Conservation (phyloP, 2,113 vertebrate species). For the Cercopithecus mona region DNA sequence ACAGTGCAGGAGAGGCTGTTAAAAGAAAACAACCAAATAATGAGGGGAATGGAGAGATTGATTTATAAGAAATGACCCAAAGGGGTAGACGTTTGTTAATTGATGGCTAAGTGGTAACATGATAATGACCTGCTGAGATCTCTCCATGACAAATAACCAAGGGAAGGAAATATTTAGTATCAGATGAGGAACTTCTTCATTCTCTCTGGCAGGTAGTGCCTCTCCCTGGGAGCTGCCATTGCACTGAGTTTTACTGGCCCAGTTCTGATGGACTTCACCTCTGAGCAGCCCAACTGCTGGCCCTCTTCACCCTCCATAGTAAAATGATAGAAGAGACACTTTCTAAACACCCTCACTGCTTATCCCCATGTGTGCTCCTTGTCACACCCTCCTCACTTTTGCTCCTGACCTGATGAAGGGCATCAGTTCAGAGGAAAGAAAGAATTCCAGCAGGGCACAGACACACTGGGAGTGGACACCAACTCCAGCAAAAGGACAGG, state of each 20-base stretch:
- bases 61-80: slow-evolving; percentile 74
- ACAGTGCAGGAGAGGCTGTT: slow-evolving; percentile 52
- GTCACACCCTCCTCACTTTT: background rate
- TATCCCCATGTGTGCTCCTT: background rate
- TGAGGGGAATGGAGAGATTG: slow-evolving; percentile 45
- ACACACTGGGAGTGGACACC: background rate
- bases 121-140: slow-evolving; percentile 70
- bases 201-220: background rate
- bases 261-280: background rate
- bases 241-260: background rate
- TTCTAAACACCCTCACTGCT: too few species aligned
- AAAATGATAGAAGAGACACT: too few species aligned
- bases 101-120: slow-evolving; percentile 71
- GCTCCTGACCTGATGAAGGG: background rate
- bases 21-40: slow-evolving; percentile 76
- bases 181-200: slow-evolving; percentile 9
- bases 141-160: slow-evolving; percentile 61
- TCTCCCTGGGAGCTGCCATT: background rate
- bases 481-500: background rate
- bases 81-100: slow-evolving; percentile 69
- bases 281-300: background rate
- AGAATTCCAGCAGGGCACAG: background rate
- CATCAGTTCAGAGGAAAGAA: background rate
- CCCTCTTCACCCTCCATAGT: background rate
- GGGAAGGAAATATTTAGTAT: slow-evolving; percentile 53